These are phyloP conservation scores for Acronicta aceris DNA, from an alignment of 2,888 invertebrate genomes.

Conservation along the genomic window DNA sequence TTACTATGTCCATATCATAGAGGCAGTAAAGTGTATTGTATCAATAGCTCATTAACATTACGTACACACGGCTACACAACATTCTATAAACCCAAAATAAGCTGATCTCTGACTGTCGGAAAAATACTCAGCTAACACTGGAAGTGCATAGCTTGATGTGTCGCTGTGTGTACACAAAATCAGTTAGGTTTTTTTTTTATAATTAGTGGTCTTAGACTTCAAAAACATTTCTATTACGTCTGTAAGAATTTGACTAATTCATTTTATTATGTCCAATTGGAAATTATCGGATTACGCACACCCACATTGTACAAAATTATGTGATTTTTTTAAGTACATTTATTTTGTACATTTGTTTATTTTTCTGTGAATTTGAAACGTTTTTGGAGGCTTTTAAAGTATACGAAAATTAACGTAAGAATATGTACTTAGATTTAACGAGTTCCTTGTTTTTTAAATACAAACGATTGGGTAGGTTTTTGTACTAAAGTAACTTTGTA, in stretches of 20 bases:
- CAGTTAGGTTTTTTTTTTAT: neutral
- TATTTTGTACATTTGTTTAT: conserved; percentile 74
- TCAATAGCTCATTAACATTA: conserved; percentile 9
- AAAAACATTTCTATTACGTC: conserved; percentile 26
- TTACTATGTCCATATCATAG: conserved; percentile 21
- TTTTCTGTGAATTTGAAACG: conserved; percentile 69
- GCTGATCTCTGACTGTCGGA: too few species aligned
- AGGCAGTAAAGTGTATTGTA: conserved; percentile 15
- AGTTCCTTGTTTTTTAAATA: conserved; percentile 81
- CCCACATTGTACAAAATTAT: conserved; percentile 76
- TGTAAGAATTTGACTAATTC: conserved; percentile 22
- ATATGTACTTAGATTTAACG: conserved; percentile 87
- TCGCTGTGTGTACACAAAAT: conserved; percentile 8
- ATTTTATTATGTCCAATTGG: conserved; percentile 25
- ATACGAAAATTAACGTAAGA: conserved; percentile 86
- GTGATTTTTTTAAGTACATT: conserved; percentile 74
- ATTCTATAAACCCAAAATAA: too few species aligned
- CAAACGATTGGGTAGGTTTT: conserved; percentile 75
- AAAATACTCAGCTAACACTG: too few species aligned
- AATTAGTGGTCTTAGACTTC: conserved; percentile 16
- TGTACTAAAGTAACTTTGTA: conserved; percentile 61
- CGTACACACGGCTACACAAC: neutral
- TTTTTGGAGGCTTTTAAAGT: conserved; percentile 89
- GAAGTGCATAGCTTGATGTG: too few species aligned
- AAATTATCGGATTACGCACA: conserved; percentile 50